phyloP scores from a whole-genome alignment of 1,140 invertebrate genomes.

The Pseudomyrmex cubaensis region DNA sequence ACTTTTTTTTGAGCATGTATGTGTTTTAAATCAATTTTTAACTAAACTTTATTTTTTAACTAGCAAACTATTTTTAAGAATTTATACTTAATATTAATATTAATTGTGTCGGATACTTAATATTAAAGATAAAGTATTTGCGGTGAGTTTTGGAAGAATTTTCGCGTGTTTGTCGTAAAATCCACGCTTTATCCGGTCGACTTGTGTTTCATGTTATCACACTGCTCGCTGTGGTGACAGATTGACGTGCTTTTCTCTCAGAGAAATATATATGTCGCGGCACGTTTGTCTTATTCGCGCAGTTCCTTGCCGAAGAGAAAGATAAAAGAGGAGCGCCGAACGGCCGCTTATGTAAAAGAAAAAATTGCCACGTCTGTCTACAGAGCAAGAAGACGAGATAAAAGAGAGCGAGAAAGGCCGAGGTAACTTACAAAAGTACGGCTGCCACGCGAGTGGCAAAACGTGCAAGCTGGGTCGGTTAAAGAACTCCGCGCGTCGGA shows the following conservation, averaged over 20 bases:
- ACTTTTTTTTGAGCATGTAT: too few relatives aligned
- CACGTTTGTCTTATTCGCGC: slow-evolving; percentile 39
- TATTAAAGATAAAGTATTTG: not conserved
- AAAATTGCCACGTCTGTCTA: slow-evolving; percentile 7
- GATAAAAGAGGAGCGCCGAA: slow-evolving; percentile 29
- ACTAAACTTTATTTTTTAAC: too few relatives aligned
- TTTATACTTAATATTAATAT: too few relatives aligned
- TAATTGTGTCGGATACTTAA: too few relatives aligned
- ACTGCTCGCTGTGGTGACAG: slow-evolving; percentile 1
- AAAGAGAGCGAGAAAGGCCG: slow-evolving; percentile 32
- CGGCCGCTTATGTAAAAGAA: not conserved
- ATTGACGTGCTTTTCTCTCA: slow-evolving; percentile 18
- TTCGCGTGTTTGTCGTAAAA: not conserved
- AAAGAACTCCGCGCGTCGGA: slow-evolving; percentile 43
- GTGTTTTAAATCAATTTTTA: too few relatives aligned
- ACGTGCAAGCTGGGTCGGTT: not conserved
- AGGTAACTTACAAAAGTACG: slow-evolving; percentile 51
- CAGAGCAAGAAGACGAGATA: slow-evolving; percentile 23
- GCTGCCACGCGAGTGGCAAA: slow-evolving; percentile 33
- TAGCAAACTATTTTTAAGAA: too few relatives aligned
- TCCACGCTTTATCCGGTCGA: not conserved
- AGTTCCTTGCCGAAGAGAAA: not conserved
- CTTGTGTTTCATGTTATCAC: not conserved
- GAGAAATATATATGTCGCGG: slow-evolving; percentile 20
- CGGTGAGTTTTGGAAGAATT: not conserved